Evolutionary conservation across 2,113 vertebrate genomes (phyloP), one percentile per base, ranked within the genome.

Genomic region (Varanus komodoensis): DNA sequence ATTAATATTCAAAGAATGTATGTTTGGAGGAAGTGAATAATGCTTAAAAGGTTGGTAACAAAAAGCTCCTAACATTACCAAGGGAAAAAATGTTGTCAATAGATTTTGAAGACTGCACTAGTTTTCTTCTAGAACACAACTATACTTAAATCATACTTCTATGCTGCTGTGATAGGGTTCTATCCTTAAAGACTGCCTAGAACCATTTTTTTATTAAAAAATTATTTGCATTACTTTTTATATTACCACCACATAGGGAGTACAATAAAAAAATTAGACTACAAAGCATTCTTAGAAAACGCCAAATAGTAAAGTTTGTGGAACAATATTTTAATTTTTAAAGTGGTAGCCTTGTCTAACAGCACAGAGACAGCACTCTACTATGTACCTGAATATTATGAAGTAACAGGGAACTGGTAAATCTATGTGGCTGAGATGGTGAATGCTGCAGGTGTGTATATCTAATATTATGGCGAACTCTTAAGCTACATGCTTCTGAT

Each of bases 301-400:
- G 9, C 44, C 1, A 4, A 3, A 0, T 71, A 12, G 38, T 44
- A 44, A 44, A 44, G 38, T 44, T 44, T 44, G 38, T 44, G 38
- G 68, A 64, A 64, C 34, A 32, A 8, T 8, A 1, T 73, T 52
- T 89, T 82, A 34, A 82, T 54, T 12, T 11, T 19, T 61, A 61
- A 89, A 87, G 9, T 34, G 54, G 84, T 50, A 1, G 4, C 1
- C 29, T 25, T 69, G 34, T 80, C 87, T 34, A 17, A 0, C 1
- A 0, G 50, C 52, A 69, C 44, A 0, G 71, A 89, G 44, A 81
- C 61, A 11, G 48, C 1, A 78, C 38, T 84, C 57, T 48, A 44
- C 21, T 44, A 7, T 6, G 64, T 6, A 69, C 27, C 25, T 84
- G 38, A 6, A 69, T 32, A 19, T 44, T 50, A 84, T 73, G 14